Evolutionary conservation across 2,113 vertebrate genomes (phyloP).

Genomic region (Vulpes ferrilata): DNA sequence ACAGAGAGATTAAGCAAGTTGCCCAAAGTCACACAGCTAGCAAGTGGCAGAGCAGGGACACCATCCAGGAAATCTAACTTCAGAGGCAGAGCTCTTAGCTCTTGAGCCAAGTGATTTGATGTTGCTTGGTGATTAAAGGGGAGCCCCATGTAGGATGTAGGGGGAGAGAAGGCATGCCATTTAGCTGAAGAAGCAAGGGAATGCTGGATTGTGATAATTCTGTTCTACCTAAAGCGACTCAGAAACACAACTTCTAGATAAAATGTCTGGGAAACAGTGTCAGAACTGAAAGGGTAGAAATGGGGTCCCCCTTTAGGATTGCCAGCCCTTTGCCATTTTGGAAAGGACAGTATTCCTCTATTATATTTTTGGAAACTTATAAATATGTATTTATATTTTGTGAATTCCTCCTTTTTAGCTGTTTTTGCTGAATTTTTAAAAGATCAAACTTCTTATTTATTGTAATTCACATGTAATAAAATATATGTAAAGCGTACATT

Average conservation of each 20-base stretch:
- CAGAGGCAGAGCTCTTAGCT: background rate
- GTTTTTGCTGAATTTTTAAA: slow-evolving; percentile 18
- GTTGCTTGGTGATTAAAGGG: background rate
- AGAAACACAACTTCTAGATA: background rate
- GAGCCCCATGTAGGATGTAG: background rate
- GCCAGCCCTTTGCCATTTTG: background rate
- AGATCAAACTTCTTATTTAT: background rate
- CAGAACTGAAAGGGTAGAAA: background rate
- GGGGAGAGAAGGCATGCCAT: background rate
- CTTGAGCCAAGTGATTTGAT: background rate
- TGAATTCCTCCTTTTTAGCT: background rate
- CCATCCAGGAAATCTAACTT: background rate
- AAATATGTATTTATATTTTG: slow-evolving; percentile 13
- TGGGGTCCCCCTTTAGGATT: background rate
- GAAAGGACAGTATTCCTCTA: slow-evolving; percentile 3
- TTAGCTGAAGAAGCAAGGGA: background rate
- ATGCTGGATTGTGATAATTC: background rate
- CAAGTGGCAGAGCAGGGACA: background rate
- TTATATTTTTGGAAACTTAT: background rate
- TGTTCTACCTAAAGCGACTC: background rate
- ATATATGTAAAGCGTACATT: background rate
- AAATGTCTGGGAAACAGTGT: background rate
- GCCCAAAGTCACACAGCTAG: background rate
- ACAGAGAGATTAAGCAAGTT: background rate
- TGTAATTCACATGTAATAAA: background rate